Percentiles rank a stretch among this genome's conserved stretches.
Evolutionary conservation across 2,797 vertebrate genomes (phyloP).

Genomic region (Pogonophryne albipinna): DNA sequence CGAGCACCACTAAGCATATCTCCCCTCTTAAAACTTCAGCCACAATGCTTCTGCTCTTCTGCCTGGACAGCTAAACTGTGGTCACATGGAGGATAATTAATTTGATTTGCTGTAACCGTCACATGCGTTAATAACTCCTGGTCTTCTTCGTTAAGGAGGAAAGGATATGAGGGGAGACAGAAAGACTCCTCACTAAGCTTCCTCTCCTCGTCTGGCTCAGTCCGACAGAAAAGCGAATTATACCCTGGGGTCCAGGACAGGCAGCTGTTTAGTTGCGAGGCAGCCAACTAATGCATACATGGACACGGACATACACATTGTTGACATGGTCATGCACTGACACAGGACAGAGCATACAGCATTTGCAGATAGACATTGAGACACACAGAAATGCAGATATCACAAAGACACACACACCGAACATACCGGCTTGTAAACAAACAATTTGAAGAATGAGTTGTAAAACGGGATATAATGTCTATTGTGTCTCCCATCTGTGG

Average conservation of each 20-base stretch:
- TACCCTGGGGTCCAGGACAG: slow-evolving; percentile 39
- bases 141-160: slow-evolving; percentile 74
- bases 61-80: slow-evolving; percentile 61
- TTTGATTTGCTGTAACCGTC: slow-evolving; percentile 75
- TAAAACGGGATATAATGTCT: slow-evolving; percentile 50
- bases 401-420: slow-evolving; percentile 41
- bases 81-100: slow-evolving; percentile 75
- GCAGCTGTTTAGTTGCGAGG: slow-evolving; percentile 40
- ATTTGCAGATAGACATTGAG: slow-evolving; percentile 13
- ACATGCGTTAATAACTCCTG: slow-evolving; percentile 73
- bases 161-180: slow-evolving; percentile 55
- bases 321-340: slow-evolving; percentile 34
- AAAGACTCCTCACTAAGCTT: slow-evolving; percentile 31
- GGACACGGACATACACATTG: slow-evolving; percentile 19
- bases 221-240: slow-evolving; percentile 44
- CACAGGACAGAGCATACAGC: slow-evolving; percentile 23
- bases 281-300: slow-evolving; percentile 41
- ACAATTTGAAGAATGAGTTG: slow-evolving; percentile 63
- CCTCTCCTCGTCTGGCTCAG: slow-evolving; percentile 36
- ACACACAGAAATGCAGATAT: slow-evolving; percentile 37
- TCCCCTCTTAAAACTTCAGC: slow-evolving; percentile 24
- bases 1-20: slow-evolving; percentile 5
- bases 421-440: slow-evolving; percentile 70
- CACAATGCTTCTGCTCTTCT: slow-evolving; percentile 43
- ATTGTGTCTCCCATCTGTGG: slow-evolving; percentile 68